Evolutionary conservation across 2,888 invertebrate species (phyloP).

Genomic region (Ornithoptera priamus): DNA sequence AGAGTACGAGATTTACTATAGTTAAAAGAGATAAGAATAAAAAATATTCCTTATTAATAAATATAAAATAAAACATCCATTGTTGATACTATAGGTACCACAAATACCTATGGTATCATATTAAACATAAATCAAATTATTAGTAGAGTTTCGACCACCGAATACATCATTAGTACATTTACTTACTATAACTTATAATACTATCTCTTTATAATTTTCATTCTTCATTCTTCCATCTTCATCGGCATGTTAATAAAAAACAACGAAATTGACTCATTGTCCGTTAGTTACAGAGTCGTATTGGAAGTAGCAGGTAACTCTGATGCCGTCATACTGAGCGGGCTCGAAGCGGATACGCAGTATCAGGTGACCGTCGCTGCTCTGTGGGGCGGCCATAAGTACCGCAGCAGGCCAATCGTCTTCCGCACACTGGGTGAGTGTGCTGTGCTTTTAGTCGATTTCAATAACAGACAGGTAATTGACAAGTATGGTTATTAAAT

Average conservation of each 20-base stretch:
- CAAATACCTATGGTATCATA: no score
- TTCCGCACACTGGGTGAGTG: conserved; percentile 91
- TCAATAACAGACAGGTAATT: background rate
- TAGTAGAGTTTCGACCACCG: no score
- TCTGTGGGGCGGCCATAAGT: conserved; percentile 89
- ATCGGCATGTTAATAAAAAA: conserved; percentile 56
- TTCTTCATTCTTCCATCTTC: conserved; percentile 50
- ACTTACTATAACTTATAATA: conserved; percentile 3
- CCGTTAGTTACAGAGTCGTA: conserved; percentile 96
- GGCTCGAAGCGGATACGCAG: conserved; percentile 91
- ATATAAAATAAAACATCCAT: no score
- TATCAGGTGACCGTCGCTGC: conserved; percentile 93
- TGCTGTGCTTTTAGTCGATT: background rate
- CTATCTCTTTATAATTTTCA: conserved; percentile 32
- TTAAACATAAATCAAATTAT: no score
- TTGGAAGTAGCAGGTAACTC: conserved; percentile 94
- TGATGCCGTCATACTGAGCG: conserved; percentile 90
- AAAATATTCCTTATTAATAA: no score
- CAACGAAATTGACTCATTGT: conserved; percentile 81
- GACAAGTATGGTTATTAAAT: no score
- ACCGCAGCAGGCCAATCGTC: conserved; percentile 91
- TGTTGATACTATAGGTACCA: no score
- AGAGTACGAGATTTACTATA: no score
- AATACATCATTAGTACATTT: background rate
- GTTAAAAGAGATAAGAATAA: no score